Conservation (phyloP, 2,797 vertebrate species). For the Distichodus sexfasciatus region DNA sequence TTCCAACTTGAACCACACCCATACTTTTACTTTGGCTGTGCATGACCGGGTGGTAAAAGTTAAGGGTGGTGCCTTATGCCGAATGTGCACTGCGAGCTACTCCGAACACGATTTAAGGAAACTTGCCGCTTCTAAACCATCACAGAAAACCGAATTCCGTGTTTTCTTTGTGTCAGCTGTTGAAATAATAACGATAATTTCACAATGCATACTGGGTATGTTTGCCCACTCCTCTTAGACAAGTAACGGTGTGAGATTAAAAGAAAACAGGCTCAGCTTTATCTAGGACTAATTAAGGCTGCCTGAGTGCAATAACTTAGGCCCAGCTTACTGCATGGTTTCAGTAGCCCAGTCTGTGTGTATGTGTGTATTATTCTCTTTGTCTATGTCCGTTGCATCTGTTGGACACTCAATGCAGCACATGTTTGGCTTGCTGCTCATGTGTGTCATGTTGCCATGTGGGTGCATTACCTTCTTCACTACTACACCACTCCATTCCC, state of each 20-base stretch:
- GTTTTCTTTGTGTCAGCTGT: slow-evolving; percentile 24
- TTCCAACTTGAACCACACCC: slow-evolving; percentile 56
- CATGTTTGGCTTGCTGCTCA: slow-evolving; percentile 49
- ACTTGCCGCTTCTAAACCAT: background rate
- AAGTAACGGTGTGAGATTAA: slow-evolving; percentile 18
- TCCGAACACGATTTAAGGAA: background rate
- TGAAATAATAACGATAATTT: slow-evolving; percentile 15
- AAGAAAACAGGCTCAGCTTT: slow-evolving; percentile 26
- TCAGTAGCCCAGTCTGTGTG: slow-evolving; percentile 30
- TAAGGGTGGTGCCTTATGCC: slow-evolving; percentile 34
- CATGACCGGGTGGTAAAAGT: slow-evolving; percentile 60
- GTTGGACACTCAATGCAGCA: slow-evolving; percentile 18
- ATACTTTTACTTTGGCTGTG: slow-evolving; percentile 55
- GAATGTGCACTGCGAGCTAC: slow-evolving; percentile 8
- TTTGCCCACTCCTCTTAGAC: slow-evolving; percentile 21
- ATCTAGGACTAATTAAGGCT: slow-evolving; percentile 35
- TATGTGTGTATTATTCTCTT: background rate
- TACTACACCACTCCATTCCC: slow-evolving; percentile 19
- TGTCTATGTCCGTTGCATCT: slow-evolving; percentile 22
- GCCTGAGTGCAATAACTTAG: slow-evolving; percentile 33
- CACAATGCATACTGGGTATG: slow-evolving; percentile 28
- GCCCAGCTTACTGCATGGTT: slow-evolving; percentile 47
- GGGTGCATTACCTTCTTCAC: slow-evolving; percentile 28
- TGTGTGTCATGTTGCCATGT: slow-evolving; percentile 44
- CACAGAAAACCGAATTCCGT: background rate